phyloP scores from a whole-genome alignment of 2,888 invertebrate species.

The Amblyjoppa proteus region DNA sequence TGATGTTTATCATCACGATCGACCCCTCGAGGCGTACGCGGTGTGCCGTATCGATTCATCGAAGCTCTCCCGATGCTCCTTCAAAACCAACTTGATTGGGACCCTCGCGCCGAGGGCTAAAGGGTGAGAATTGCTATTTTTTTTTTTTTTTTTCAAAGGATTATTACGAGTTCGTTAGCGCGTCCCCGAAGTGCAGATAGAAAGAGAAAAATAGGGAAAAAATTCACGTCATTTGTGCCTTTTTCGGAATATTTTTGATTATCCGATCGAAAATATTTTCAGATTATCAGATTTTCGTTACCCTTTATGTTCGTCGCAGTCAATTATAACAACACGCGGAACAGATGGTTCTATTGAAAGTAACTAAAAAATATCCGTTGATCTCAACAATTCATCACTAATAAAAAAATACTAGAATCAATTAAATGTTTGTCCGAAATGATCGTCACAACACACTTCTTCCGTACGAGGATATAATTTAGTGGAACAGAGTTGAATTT shows the following conservation, averaged over 20 bases:
- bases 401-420: not conserved
- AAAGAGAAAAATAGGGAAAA: constrained; percentile 14
- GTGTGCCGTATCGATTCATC: constrained; percentile 83
- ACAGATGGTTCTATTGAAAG: not conserved
- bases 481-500: not conserved
- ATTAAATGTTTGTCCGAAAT: not conserved
- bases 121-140: constrained; percentile 71
- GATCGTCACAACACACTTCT: not conserved
- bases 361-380: not conserved
- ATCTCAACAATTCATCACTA: not conserved
- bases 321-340: not conserved
- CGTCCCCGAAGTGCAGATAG: constrained; percentile 9
- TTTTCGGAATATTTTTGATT: constrained; percentile 22
- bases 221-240: constrained; percentile 15
- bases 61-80: constrained; percentile 69
- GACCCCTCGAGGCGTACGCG: constrained; percentile 77
- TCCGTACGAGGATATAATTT: too few relatives aligned
- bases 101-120: constrained; percentile 26
- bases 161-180: constrained; percentile 57
- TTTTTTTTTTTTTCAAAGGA: constrained; percentile 46
- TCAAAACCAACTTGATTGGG: constrained; percentile 73
- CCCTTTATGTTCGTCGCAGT: not conserved
- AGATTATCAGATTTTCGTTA: not conserved
- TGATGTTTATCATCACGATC: constrained; percentile 80
- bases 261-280: constrained; percentile 19